Evolutionary conservation across 2,113 vertebrate genomes (phyloP).

Genomic region (Cyphomyrus plagiostoma): DNA sequence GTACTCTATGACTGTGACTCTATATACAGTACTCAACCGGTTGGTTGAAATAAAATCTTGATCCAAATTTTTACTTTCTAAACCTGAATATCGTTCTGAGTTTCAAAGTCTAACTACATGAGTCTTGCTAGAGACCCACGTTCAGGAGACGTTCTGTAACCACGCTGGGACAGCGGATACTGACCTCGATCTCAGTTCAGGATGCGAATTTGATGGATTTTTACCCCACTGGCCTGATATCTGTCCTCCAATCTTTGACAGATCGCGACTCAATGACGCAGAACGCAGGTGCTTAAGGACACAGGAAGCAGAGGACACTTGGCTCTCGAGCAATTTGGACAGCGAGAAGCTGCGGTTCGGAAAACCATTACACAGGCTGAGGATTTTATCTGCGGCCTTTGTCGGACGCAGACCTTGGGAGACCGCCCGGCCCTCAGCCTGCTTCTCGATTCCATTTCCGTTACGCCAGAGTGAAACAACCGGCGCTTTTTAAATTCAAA

Average conservation of each 20-base stretch:
- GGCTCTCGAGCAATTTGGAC: neutral
- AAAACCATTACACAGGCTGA: neutral
- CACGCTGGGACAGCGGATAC: neutral
- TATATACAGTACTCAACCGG: neutral
- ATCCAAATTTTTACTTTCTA: neutral
- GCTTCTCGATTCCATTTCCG: neutral
- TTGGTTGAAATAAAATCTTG: neutral
- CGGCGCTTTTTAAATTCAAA: neutral
- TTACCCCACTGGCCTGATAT: neutral
- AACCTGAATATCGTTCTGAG: neutral
- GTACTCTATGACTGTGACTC: neutral
- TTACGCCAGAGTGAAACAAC: neutral
- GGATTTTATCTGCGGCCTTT: neutral
- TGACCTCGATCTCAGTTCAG: neutral
- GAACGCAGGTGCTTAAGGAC: neutral
- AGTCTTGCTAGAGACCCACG: neutral
- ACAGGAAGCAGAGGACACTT: neutral
- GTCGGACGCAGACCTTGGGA: neutral
- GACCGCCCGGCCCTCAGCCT: neutral
- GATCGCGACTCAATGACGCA: neutral
- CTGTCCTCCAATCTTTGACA: neutral
- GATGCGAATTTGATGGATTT: neutral
- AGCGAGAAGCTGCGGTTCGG: neutral
- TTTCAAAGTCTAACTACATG: neutral
- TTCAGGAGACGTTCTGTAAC: neutral